Evolutionary conservation across 2,797 vertebrate species (phyloP), one percentile per base, ranked within the genome.

Genomic region (Leontocebus nigricollis): DNA sequence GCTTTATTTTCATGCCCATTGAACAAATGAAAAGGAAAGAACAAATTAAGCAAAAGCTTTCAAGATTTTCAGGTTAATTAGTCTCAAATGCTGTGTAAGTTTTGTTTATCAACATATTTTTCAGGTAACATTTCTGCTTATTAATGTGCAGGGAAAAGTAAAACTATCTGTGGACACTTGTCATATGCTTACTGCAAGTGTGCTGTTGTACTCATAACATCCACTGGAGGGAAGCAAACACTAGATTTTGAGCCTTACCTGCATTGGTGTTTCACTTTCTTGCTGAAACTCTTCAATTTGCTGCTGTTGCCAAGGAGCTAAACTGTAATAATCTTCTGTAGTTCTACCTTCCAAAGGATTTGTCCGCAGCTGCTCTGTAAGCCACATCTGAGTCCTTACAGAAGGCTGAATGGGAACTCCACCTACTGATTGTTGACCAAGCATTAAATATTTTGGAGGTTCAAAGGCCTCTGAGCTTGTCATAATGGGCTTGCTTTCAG

Each of bases 321-420:
- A 2, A 0, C 98, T 93, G 0, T 98, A 98, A 19, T 98, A 97
- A 15, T 98, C 98, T 36, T 99, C 98, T 3, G 99, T 92, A 30
- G 99, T 95, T 96, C 99, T 98, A 73, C 98, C 99, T 97, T 99
- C 99, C 99, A 98, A 97, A n/a, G 99, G 98, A 70, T 99, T 99
- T 92, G 99, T 98, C 88, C 99, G 98, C 24, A 99, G 98, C 98
- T 99, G 99, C 89, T 99, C 99, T 0, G 99, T 99, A 87, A 99
- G 99, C 99, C 99, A 99, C 99, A 99, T 99, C 93, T 99, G 99
- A 50, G 99, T 99, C 93, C 99, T 99, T 50, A 99, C 98, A 0
- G 99, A 99, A 0, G 99, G 99, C 97, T 99, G 99, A 61, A 99
- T 99, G 15, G 99, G 99, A 50, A 99, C 98, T 20, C 98, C 99